Percentiles rank a stretch among this genome's conserved stretches.
These are phyloP conservation scores for Stenodera caucasica DNA, from an alignment of 2,888 invertebrate genomes.

Conservation along the genomic window DNA sequence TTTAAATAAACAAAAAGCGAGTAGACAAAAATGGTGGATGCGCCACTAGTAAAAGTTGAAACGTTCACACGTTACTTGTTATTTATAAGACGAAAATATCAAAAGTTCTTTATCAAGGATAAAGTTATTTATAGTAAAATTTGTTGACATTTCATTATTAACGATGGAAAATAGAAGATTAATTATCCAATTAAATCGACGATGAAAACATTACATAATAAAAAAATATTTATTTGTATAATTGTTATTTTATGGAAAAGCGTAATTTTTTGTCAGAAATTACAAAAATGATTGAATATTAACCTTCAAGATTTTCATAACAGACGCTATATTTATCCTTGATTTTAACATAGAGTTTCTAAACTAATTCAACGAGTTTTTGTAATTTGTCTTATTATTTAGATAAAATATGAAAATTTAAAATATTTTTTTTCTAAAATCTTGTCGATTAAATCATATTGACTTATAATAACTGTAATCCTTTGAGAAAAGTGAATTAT, in stretches of 20 bases:
- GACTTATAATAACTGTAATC: no score
- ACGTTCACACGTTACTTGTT: not conserved
- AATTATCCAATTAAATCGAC: not conserved
- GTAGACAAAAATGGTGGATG: constrained; percentile 1
- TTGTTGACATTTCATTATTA: not conserved
- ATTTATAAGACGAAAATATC: not conserved
- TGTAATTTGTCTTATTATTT: not conserved
- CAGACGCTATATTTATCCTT: not conserved
- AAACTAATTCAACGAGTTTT: not conserved
- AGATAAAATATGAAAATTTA: not conserved
- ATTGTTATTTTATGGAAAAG: not conserved
- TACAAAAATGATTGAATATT: not conserved
- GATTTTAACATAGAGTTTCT: not conserved
- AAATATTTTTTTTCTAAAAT: no score
- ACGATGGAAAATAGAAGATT: not conserved
- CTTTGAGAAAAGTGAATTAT: no score
- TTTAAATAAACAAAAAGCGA: no score
- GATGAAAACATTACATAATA: not conserved
- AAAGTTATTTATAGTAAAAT: not conserved
- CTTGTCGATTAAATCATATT: no score
- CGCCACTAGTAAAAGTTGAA: not conserved
- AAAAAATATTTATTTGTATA: not conserved
- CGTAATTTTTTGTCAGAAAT: not conserved
- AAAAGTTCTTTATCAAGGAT: constrained; percentile 1
- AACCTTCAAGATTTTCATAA: not conserved